phyloP scores from a whole-genome alignment of 2,797 vertebrate species.

The Emydoidea blandingii region DNA sequence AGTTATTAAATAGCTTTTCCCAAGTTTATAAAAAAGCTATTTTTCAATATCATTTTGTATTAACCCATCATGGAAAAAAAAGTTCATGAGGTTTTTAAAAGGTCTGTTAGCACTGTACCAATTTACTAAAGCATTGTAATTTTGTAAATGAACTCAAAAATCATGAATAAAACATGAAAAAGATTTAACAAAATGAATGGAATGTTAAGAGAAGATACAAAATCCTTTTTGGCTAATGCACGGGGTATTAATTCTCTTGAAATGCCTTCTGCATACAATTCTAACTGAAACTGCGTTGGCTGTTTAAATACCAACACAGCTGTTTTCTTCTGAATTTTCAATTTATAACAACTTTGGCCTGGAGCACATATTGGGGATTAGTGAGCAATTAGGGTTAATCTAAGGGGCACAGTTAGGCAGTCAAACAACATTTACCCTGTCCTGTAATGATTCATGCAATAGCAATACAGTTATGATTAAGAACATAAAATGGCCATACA shows the following conservation, averaged over 20 bases:
- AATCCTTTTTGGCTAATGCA: constrained; percentile 66
- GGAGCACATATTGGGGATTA: background rate
- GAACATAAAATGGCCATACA: no score
- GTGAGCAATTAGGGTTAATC: background rate
- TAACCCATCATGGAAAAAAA: constrained; percentile 9
- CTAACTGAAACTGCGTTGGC: constrained; percentile 21
- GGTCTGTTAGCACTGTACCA: constrained; percentile 57
- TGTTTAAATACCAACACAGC: background rate
- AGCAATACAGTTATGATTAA: background rate
- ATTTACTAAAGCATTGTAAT: constrained; percentile 67
- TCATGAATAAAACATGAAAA: constrained; percentile 74
- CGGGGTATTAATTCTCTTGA: constrained; percentile 52
- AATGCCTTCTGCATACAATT: background rate
- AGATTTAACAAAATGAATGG: constrained; percentile 71
- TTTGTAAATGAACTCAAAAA: constrained; percentile 59
- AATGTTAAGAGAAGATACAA: constrained; percentile 60
- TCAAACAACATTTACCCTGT: background rate
- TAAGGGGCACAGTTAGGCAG: background rate
- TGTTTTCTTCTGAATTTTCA: constrained; percentile 6
- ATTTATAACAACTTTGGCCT: background rate
- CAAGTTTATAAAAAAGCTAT: constrained; percentile 40
- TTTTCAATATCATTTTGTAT: constrained; percentile 61
- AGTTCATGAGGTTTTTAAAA: constrained; percentile 60
- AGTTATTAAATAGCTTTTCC: constrained; percentile 61
- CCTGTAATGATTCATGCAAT: background rate